These are phyloP conservation scores for Penaeus chinensis DNA, from an alignment of 1,140 invertebrate genomes.

Conservation along the genomic window DNA sequence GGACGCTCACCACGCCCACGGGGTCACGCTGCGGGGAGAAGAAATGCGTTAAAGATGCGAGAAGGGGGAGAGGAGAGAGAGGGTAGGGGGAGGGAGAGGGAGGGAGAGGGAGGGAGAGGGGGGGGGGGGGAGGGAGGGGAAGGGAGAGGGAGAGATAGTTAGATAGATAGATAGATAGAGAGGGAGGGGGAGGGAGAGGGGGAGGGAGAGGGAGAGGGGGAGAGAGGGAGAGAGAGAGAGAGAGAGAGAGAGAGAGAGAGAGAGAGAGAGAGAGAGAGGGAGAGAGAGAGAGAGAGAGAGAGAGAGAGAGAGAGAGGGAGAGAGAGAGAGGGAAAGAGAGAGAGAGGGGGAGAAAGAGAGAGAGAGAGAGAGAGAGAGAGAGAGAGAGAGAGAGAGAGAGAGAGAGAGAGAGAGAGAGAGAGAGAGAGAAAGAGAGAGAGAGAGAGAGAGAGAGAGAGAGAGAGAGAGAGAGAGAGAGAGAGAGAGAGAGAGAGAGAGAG, in stretches of 20 bases:
- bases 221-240: slow-evolving; percentile 14
- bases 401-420: slow-evolving; percentile 36
- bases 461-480: slow-evolving; percentile 18
- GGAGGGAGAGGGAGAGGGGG: slow-evolving; percentile 28
- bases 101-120: no score
- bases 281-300: neutral
- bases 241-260: neutral
- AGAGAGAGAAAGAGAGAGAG: slow-evolving; percentile 34
- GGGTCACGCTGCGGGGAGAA: slow-evolving; percentile 14
- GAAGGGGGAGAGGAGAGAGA: no score
- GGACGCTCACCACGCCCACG: neutral
- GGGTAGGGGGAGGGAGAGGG: neutral
- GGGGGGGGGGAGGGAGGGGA: no score
- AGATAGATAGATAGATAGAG: slow-evolving; percentile 25
- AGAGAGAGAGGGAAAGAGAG: no score
- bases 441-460: slow-evolving; percentile 36
- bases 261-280: neutral
- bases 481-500: neutral
- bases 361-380: neutral
- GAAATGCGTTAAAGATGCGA: neutral
- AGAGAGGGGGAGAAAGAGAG: accelerated
- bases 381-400: neutral
- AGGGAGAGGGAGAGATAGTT: neutral
- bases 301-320: neutral
- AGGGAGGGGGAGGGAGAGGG: slow-evolving; percentile 26